A percentile compares a stretch with the other conserved stretches of the same genome.
phyloP scores from a whole-genome alignment of 1,140 invertebrate species.

The Hyphantria cunea region DNA sequence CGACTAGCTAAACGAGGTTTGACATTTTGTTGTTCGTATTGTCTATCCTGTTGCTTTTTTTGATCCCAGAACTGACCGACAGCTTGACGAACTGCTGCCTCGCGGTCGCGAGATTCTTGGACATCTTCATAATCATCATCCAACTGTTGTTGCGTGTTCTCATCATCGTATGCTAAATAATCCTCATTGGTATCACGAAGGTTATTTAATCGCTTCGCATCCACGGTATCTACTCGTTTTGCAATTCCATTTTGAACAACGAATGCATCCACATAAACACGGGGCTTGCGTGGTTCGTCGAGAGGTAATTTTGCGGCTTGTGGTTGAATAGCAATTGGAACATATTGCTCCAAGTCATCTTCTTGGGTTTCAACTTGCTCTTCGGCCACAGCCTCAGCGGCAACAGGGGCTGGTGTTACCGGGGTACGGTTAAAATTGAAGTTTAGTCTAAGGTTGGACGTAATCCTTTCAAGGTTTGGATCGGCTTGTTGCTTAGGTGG shows the following conservation, averaged over 20 bases:
- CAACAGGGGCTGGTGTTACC: conserved; percentile 39
- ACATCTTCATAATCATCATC: conserved; percentile 68
- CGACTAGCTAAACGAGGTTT: conserved; percentile 17
- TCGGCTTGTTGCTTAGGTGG: conserved; percentile 50
- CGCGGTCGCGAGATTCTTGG: conserved; percentile 66
- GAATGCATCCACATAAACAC: conserved; percentile 77
- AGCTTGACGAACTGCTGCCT: conserved; percentile 60
- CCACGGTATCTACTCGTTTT: conserved; percentile 63
- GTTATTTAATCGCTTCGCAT: conserved; percentile 59
- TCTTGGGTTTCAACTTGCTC: conserved; percentile 30
- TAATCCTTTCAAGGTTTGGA: conserved; percentile 57
- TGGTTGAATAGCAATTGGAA: conserved; percentile 49
- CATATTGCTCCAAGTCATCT: conserved; percentile 39
- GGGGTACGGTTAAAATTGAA: conserved; percentile 66
- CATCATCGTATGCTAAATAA: conserved; percentile 65
- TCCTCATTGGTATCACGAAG: conserved; percentile 56
- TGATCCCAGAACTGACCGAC: conserved; percentile 72
- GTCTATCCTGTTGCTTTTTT: conserved; percentile 44
- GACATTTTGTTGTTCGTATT: conserved; percentile 8
- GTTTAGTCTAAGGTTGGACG: conserved; percentile 62
- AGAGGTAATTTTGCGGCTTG: conserved; percentile 56
- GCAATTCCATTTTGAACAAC: conserved; percentile 71
- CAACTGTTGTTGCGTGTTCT: conserved; percentile 47
- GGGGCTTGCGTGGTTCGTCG: conserved; percentile 55
- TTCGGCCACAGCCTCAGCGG: conserved; percentile 38